Percentiles rank a stretch among this genome's conserved stretches.
Evolutionary conservation across 2,797 vertebrate genomes (phyloP).

Genomic region (Macropus fuliginosus): DNA sequence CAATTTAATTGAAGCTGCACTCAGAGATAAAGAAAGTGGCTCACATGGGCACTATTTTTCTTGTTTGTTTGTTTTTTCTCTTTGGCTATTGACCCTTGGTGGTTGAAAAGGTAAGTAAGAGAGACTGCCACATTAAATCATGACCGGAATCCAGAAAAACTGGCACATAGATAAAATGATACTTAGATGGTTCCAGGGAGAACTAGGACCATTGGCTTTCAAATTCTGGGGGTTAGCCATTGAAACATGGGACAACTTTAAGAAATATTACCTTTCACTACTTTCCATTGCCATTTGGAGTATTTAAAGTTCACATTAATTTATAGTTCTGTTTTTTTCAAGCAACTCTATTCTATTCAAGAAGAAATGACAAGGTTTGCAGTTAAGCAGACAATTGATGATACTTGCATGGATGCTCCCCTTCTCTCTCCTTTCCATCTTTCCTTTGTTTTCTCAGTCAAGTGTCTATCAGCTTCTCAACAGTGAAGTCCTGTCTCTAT

Average conservation of each 20-base stretch:
- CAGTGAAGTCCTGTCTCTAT: not conserved
- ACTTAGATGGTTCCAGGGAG: not conserved
- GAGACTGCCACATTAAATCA: not conserved
- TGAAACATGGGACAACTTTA: not conserved
- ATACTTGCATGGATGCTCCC: not conserved
- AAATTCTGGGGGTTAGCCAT: not conserved
- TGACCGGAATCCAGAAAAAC: too few species aligned
- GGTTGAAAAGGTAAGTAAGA: not conserved
- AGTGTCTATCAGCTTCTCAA: not conserved
- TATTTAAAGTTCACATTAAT: not conserved
- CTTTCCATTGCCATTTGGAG: not conserved
- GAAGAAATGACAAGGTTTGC: too few species aligned
- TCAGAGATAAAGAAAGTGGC: not conserved
- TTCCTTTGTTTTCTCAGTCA: not conserved
- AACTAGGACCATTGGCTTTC: not conserved
- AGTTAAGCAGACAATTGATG: not conserved
- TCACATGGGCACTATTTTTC: not conserved
- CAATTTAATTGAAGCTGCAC: not conserved
- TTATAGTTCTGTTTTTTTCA: not conserved
- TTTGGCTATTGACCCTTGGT: not conserved
- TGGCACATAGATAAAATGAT: not conserved
- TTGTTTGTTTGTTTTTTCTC: not conserved
- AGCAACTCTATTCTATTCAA: too few species aligned
- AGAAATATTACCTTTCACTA: not conserved
- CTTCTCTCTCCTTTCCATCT: not conserved